Conservation (phyloP, 2,113 vertebrate species). For the Phodopus roborovskii region DNA sequence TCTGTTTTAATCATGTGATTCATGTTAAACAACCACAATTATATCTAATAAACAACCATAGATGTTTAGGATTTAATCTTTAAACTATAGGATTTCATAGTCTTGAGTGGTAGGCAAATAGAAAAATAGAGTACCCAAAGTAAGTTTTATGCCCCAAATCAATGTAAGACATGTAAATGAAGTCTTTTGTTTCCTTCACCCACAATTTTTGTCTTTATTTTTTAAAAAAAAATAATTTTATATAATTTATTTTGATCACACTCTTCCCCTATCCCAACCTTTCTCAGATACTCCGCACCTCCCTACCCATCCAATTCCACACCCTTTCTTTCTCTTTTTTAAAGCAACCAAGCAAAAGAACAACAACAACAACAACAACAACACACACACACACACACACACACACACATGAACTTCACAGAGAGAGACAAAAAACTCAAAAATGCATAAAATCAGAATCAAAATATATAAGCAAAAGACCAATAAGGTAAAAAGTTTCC, state of each 20-base stretch:
- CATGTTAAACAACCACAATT: neutral
- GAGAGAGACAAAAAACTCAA: neutral
- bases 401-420: neutral
- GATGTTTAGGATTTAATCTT: neutral
- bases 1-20: neutral
- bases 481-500: neutral
- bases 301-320: neutral
- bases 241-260: neutral
- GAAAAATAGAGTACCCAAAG: neutral
- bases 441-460: neutral
- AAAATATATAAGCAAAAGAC: neutral
- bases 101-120: neutral
- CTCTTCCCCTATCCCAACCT: neutral
- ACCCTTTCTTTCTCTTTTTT: too few species aligned
- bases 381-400: too few species aligned
- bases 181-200: neutral
- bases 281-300: neutral
- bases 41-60: neutral
- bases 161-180: conserved; percentile 1
- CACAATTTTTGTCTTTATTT: neutral
- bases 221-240: neutral
- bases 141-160: neutral
- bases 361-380: neutral
- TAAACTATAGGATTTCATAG: neutral
- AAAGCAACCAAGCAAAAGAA: neutral